A percentile compares a stretch with the other conserved stretches of the same genome.
Evolutionary conservation across 2,888 invertebrate species (phyloP).

Genomic region (Microdon myrmicae): DNA sequence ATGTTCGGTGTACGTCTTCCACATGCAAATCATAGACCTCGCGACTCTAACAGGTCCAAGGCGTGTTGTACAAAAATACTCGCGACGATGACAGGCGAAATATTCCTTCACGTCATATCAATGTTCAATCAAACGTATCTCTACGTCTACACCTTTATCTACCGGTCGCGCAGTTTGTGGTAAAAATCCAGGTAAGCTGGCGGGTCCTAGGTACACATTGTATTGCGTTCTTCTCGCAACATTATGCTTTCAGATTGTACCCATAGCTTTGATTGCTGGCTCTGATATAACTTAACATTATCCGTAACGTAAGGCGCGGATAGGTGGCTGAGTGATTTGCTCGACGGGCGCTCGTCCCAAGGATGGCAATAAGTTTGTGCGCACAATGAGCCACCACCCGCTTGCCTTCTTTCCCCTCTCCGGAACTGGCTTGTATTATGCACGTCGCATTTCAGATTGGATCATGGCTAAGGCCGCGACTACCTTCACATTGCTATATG

Average conservation of each 20-base stretch:
- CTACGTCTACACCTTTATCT: constrained; percentile 30
- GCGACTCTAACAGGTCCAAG: too few species aligned
- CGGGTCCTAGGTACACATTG: too few species aligned
- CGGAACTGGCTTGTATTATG: too few species aligned
- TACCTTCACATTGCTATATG: constrained; percentile 12
- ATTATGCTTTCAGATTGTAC: constrained; percentile 47
- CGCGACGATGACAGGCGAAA: constrained; percentile 32
- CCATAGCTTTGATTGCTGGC: constrained; percentile 45
- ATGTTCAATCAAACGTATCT: constrained; percentile 44
- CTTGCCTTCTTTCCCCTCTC: too few species aligned
- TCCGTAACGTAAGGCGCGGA: constrained; percentile 31
- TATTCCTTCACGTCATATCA: constrained; percentile 40
- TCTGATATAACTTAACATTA: constrained; percentile 40
- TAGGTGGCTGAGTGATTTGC: constrained; percentile 24
- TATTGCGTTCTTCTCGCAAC: constrained; percentile 28
- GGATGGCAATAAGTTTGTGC: constrained; percentile 43
- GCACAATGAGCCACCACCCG: too few species aligned
- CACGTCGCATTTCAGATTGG: constrained; percentile 43
- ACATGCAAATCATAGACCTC: too few species aligned
- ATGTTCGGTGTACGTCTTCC: too few species aligned
- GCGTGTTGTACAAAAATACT: too few species aligned
- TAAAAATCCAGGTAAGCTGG: too few species aligned
- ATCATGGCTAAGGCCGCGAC: constrained; percentile 35
- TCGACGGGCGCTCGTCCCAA: constrained; percentile 9
- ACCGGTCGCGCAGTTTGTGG: constrained; percentile 13